Evolutionary conservation across 2,888 invertebrate genomes (phyloP).

Genomic region (Iphiclides podalirius): DNA sequence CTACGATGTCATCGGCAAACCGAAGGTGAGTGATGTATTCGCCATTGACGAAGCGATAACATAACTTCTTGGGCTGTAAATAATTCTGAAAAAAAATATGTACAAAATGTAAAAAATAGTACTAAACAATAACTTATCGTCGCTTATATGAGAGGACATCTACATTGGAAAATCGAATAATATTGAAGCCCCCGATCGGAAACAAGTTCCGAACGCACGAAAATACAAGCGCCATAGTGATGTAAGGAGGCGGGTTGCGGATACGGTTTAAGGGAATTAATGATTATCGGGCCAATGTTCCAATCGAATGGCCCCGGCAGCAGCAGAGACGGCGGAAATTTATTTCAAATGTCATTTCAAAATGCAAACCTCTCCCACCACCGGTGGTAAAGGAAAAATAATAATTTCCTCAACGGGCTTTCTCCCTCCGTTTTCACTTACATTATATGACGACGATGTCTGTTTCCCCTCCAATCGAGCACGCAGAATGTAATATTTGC

Average conservation of each 20-base stretch:
- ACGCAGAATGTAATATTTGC: slow-evolving; percentile 8
- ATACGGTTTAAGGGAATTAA: slow-evolving; percentile 58
- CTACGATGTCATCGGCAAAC: too few species aligned
- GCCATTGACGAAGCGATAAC: too few species aligned
- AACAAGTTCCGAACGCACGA: slow-evolving; percentile 35
- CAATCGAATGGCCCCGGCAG: slow-evolving; percentile 58
- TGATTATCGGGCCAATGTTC: slow-evolving; percentile 74
- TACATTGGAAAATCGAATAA: background rate
- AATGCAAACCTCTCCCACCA: slow-evolving; percentile 50
- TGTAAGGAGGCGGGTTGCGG: slow-evolving; percentile 31
- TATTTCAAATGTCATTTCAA: slow-evolving; percentile 71
- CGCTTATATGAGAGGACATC: background rate
- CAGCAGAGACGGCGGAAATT: slow-evolving; percentile 58
- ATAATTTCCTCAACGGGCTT: slow-evolving; percentile 50
- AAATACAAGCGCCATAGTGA: slow-evolving; percentile 11
- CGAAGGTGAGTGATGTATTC: too few species aligned
- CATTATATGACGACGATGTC: slow-evolving; percentile 9
- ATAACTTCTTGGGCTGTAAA: too few species aligned
- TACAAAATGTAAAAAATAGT: too few species aligned
- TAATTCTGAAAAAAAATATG: too few species aligned
- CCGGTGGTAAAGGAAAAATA: slow-evolving; percentile 47
- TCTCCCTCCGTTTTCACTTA: slow-evolving; percentile 14
- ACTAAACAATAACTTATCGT: background rate
- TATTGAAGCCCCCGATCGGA: slow-evolving; percentile 28
- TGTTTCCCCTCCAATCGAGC: slow-evolving; percentile 8